These are phyloP conservation scores for Cecidostiba fungosa DNA, from an alignment of 2,888 invertebrate species.

Conservation along the genomic window DNA sequence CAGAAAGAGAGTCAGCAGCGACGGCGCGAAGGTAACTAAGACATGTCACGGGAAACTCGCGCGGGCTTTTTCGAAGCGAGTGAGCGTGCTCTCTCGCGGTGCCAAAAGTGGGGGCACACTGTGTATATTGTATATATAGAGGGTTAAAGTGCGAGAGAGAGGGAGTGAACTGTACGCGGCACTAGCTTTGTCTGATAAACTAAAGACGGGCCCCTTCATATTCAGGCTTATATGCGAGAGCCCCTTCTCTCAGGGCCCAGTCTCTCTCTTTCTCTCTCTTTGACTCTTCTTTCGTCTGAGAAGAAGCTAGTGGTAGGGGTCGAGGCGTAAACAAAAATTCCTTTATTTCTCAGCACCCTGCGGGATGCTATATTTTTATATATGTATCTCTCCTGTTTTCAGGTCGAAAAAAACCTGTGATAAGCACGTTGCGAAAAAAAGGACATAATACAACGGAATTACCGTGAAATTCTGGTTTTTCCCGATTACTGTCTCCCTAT, in stretches of 20 bases:
- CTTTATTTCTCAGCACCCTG: too few species aligned
- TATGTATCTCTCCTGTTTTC: background rate
- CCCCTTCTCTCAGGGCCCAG: conserved; percentile 75
- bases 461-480: background rate
- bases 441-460: background rate
- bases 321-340: too few species aligned
- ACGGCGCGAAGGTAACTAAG: conserved; percentile 48
- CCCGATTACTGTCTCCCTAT: conserved; percentile 1
- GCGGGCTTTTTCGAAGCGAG: conserved; percentile 61
- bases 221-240: conserved; percentile 78
- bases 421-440: background rate
- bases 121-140: background rate
- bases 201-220: conserved; percentile 78
- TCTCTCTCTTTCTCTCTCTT: conserved; percentile 20
- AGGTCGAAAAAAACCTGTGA: conserved; percentile 15
- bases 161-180: conserved; percentile 44
- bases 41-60: conserved; percentile 59
- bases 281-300: conserved; percentile 1
- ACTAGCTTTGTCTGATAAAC: conserved; percentile 75
- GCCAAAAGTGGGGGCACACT: background rate
- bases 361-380: too few species aligned
- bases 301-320: too few species aligned
- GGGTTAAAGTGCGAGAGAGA: conserved; percentile 15
- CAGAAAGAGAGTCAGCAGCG: background rate
- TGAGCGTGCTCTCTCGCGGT: background rate